These are phyloP conservation scores for Stichodactyla mertensii DNA, from an alignment of 64 coral and sea anemone genomes.

Conservation along the genomic window DNA sequence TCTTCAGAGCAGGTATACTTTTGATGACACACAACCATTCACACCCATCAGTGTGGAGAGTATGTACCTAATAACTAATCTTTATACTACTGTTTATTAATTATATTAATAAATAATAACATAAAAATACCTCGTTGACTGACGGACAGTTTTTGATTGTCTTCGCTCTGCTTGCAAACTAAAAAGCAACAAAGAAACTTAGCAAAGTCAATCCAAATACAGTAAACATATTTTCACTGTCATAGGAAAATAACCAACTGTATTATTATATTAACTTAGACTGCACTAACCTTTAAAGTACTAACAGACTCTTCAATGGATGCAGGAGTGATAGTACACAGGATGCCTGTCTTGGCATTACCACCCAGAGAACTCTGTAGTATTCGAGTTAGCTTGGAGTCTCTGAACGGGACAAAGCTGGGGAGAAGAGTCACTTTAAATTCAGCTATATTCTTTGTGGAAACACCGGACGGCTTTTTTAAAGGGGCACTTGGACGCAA, in stretches of 20 bases:
- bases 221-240: neutral
- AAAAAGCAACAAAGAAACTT: neutral
- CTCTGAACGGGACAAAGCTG: conserved; percentile 79
- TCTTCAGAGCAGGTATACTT: too few species aligned
- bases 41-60: too few species aligned
- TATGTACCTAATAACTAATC: too few species aligned
- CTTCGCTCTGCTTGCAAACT: conserved; percentile 97
- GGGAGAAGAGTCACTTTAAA: neutral
- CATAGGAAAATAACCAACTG: neutral
- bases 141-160: conserved; percentile 80
- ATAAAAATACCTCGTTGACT: conserved; percentile 70
- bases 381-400: conserved; percentile 91
- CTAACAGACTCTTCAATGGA: conserved; percentile 62
- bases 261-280: neutral
- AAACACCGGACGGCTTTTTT: neutral
- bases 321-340: conserved; percentile 82
- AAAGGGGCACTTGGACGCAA: too few species aligned
- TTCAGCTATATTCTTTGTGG: neutral
- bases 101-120: too few species aligned
- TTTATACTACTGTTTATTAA: too few species aligned
- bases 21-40: too few species aligned
- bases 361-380: conserved; percentile 83
- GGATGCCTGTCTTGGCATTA: conserved; percentile 89
- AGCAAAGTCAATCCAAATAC: neutral
- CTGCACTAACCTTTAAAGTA: conserved; percentile 69